A percentile compares a stretch with the other conserved stretches of the same genome.
These are phyloP conservation scores for Jordanella pulchra DNA, from an alignment of 2,797 vertebrate genomes.

Conservation along the genomic window DNA sequence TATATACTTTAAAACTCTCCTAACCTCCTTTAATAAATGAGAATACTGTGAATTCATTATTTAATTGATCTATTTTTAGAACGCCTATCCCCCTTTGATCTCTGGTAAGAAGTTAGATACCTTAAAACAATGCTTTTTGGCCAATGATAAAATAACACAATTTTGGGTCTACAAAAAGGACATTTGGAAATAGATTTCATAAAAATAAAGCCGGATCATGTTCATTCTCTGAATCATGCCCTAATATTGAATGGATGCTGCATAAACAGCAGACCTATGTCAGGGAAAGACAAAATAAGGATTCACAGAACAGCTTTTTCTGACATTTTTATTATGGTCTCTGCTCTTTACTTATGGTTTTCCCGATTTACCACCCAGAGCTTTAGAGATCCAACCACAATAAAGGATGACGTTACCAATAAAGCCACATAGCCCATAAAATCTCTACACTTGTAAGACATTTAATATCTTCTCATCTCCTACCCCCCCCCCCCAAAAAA, in stretches of 20 bases:
- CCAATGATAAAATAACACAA: not conserved
- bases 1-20: not conserved
- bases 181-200: not conserved
- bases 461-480: not conserved
- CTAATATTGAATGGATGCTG: not conserved
- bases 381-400: not conserved
- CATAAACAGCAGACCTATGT: not conserved
- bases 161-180: not conserved
- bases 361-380: constrained; percentile 9
- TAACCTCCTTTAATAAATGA: not conserved
- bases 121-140: not conserved
- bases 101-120: not conserved
- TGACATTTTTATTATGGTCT: constrained; percentile 7
- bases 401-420: constrained; percentile 41
- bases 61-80: not conserved
- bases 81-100: not conserved
- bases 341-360: constrained; percentile 5
- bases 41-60: not conserved
- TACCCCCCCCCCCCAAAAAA: not conserved
- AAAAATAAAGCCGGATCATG: not conserved
- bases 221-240: not conserved
- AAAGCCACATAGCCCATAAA: constrained; percentile 22
- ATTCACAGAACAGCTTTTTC: not conserved
- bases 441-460: constrained; percentile 9
- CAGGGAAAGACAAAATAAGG: not conserved